Percentiles rank a stretch among this genome's conserved stretches.
phyloP scores from a whole-genome alignment of 2,797 vertebrate genomes.

The Astyanax mexicanus region DNA sequence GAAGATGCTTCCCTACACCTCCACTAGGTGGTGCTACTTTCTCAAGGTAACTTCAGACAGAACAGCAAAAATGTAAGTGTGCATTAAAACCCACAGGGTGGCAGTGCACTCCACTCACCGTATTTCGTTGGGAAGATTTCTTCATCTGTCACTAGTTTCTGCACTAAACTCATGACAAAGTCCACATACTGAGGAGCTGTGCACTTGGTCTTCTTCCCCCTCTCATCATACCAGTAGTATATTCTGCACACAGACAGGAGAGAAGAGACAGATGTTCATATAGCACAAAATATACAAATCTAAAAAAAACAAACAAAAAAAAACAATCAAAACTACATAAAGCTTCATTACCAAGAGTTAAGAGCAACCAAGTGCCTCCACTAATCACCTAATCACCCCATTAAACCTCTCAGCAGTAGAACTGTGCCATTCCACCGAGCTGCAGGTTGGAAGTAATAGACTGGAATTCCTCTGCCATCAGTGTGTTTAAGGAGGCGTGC shows the following conservation, averaged over 20 bases:
- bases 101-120: constrained; percentile 74
- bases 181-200: constrained; percentile 98
- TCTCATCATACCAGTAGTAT: constrained; percentile 99
- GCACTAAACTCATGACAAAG: constrained; percentile 98
- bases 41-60: background rate
- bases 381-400: background rate
- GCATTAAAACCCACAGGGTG: background rate
- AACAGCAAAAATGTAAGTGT: no score
- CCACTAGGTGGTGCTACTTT: constrained; percentile 64
- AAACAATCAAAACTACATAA: no score
- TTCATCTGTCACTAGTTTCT: constrained; percentile 98
- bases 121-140: constrained; percentile 99
- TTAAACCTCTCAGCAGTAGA: background rate
- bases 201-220: constrained; percentile 98
- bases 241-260: constrained; percentile 77
- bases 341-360: background rate
- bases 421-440: background rate
- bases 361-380: background rate
- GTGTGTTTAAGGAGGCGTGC: background rate
- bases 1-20: no score
- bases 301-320: background rate
- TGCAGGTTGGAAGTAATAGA: constrained; percentile 14
- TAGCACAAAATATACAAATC: no score
- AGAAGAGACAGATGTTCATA: background rate
- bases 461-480: background rate